Conservation (phyloP, 2,888 invertebrate genomes). For the Periphyllus acericola region DNA sequence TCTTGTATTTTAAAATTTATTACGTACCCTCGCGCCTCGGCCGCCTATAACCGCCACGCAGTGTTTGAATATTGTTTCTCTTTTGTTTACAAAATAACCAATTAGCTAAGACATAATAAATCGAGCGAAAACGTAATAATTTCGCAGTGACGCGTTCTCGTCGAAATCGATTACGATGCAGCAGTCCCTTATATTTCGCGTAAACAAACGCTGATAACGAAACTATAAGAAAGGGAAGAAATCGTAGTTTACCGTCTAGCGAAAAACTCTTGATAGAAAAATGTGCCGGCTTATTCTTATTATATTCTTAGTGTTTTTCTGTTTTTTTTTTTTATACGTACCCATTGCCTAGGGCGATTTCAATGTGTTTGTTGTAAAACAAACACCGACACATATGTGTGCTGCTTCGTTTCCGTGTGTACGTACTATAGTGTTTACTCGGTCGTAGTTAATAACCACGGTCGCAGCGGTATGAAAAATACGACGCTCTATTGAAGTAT, state of each 20-base stretch:
- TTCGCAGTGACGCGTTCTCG: not conserved
- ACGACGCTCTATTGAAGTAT: not conserved
- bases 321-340: conserved; percentile 20
- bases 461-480: conserved; percentile 3
- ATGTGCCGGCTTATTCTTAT: not conserved
- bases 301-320: not conserved
- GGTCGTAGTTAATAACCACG: conserved; percentile 3
- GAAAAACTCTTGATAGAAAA: not conserved
- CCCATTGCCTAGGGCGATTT: not conserved
- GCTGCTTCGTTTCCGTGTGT: conserved; percentile 4
- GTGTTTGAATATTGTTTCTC: not conserved
- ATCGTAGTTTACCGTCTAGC: not conserved
- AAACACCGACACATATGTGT: conserved; percentile 16
- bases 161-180: not conserved
- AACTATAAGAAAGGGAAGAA: conserved; percentile 6
- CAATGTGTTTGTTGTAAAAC: conserved; percentile 25
- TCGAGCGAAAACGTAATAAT: not conserved
- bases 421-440: not conserved
- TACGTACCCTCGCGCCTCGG: not conserved
- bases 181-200: not conserved
- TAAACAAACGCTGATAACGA: not conserved
- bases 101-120: not conserved
- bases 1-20: not conserved
- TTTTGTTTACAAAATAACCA: not conserved
- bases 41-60: not conserved